Base-by-base conservation (phyloP, 2,113 vertebrate species). In the Potamarius usumacintae region DNA sequence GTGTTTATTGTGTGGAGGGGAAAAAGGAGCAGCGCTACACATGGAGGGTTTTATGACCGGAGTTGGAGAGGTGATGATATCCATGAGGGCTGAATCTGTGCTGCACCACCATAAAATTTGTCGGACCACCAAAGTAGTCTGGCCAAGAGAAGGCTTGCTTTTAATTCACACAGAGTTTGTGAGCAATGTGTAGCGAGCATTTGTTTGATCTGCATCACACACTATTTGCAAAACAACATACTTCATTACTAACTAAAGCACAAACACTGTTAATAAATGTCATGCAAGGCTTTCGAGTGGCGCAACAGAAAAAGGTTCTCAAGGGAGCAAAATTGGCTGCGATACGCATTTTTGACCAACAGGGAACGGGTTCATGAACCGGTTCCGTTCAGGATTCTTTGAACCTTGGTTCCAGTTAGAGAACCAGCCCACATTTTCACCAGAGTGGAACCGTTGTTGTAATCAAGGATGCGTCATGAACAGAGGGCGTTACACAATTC, bases 11-110 rank as follows among this genome's bases (percentile, higher is more conserved):
- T 72, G 17, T 58, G 2, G 0, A 57, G 14, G 14, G 25, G 55
- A 77, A n/a, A 63, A 57, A 82, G 74, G 34, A 81, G 82, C 67
- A 57, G 50, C 12, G 14, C 58, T 85, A 34, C 57, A 78, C 79
- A 90, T 85, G 82, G 69, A 87, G 72, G 60, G 76, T n/a, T 82
- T 89, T 87, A 48, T 22, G 72, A 78, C 30, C 2, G 6, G 30
- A 82, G 67, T 22, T 74, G 15, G 55, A 52, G 30, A 62, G 8
- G 67, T 62, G 85, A 67, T 82, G 85, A 72, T 87, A 34, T 87
- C 53, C 22, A 53, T 18, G 14, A 48, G 63, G 22, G 52, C 65
- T 71, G 50, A 78, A 53, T 83, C 57, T 48, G 25, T 79, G n/a
- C 25, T 27, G 25, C 7, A 1, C 55, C 52, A 79, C 58, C 48